These are phyloP conservation scores for Pangasianodon hypophthalmus DNA, from an alignment of 2,113 vertebrate species.

Conservation along the genomic window DNA sequence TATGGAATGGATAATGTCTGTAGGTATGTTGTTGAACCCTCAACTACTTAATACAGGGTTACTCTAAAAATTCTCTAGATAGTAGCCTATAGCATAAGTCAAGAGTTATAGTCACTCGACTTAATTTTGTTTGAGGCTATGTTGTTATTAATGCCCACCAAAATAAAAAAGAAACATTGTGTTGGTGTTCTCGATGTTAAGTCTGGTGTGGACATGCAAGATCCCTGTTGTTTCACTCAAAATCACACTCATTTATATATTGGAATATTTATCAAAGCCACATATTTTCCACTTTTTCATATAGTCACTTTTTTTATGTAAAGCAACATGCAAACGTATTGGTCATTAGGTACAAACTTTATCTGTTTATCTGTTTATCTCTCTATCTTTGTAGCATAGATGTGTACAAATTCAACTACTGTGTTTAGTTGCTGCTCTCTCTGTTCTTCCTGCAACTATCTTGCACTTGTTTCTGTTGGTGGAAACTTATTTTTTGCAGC, in stretches of 20 bases:
- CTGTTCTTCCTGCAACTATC: not conserved
- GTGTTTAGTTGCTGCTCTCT: not conserved
- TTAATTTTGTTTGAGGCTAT: not conserved
- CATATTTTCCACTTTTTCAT: not conserved
- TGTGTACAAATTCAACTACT: not conserved
- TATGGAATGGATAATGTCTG: no score
- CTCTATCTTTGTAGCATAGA: not conserved
- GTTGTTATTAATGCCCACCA: no score
- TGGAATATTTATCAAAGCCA: not conserved
- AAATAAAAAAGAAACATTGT: not conserved
- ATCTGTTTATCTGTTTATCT: no score
- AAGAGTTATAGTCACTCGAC: not conserved
- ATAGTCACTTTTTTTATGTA: not conserved
- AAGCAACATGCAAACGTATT: not conserved
- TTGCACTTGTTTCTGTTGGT: not conserved
- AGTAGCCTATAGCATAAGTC: no score
- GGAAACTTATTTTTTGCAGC: not conserved
- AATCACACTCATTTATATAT: not conserved
- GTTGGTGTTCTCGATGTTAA: not conserved
- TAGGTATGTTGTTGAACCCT: not conserved
- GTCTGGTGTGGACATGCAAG: not conserved
- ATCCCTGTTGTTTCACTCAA: not conserved
- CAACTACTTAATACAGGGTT: not conserved
- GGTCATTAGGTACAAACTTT: not conserved
- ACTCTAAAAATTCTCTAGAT: not conserved